Conservation (phyloP, 2,113 vertebrate species). For the Cynoglossus semilaevis region DNA sequence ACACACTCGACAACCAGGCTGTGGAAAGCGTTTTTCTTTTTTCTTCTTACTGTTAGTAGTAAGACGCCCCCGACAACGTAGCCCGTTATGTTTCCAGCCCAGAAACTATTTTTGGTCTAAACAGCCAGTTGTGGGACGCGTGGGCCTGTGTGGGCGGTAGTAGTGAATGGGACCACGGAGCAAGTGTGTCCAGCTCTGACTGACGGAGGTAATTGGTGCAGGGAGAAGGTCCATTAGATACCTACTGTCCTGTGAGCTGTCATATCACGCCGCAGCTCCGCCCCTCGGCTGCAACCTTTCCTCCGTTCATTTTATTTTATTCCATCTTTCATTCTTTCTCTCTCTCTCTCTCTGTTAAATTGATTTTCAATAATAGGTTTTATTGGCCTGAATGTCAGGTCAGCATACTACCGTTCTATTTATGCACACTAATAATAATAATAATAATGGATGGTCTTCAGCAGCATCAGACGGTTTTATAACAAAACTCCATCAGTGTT, state of each 20-base stretch:
- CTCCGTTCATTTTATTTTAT: constrained; percentile 8
- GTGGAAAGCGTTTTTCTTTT: background rate
- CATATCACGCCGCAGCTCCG: background rate
- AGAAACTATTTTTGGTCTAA: background rate
- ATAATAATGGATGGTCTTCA: too few relatives aligned
- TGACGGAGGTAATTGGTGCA: constrained; percentile 43
- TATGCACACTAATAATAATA: too few relatives aligned
- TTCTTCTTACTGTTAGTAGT: background rate
- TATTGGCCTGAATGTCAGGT: too few relatives aligned
- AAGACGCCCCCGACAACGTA: background rate
- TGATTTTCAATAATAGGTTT: too few relatives aligned
- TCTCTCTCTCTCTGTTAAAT: background rate
- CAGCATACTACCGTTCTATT: too few relatives aligned
- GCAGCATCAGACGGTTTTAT: too few relatives aligned
- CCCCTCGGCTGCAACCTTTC: constrained; percentile 10
- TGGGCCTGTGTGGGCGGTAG: background rate
- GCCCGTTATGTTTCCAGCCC: background rate
- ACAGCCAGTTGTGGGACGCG: background rate
- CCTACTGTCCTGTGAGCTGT: constrained; percentile 52
- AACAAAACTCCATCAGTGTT: too few relatives aligned
- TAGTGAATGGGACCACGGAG: constrained; percentile 37
- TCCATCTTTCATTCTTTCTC: background rate
- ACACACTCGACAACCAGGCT: background rate
- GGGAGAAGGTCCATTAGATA: constrained; percentile 55
- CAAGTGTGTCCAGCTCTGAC: constrained; percentile 46